phyloP scores from a whole-genome alignment of 1,140 invertebrate genomes.

The Rhizoglyphus robini region DNA sequence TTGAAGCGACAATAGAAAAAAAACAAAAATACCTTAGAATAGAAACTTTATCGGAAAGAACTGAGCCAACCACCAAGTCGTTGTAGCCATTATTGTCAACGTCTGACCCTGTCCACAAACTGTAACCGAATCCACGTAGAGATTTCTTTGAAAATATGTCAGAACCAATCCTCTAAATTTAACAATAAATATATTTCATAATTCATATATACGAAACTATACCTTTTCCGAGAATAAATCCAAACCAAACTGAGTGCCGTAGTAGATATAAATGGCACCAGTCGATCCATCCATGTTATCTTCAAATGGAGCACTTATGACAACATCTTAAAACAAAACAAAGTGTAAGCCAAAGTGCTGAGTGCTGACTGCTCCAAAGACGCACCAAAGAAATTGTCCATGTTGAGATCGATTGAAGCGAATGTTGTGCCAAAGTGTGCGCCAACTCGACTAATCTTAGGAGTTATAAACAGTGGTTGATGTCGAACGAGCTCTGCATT shows the following conservation, averaged over 20 bases:
- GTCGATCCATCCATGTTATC: neutral
- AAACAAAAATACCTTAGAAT: neutral
- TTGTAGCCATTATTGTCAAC: slow-evolving; percentile 2
- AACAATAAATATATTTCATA: too few relatives aligned
- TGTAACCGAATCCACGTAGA: slow-evolving; percentile 15
- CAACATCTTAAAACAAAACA: neutral
- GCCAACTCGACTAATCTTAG: neutral
- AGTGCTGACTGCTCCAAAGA: too few relatives aligned
- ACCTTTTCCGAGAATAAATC: neutral
- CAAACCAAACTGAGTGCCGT: neutral
- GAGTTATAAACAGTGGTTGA: neutral
- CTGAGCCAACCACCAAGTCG: neutral
- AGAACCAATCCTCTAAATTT: neutral
- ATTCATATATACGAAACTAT: too few relatives aligned
- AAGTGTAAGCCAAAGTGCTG: too few relatives aligned
- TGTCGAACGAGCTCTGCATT: neutral
- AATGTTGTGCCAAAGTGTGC: neutral
- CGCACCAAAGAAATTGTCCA: neutral
- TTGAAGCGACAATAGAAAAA: neutral
- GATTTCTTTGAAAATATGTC: neutral
- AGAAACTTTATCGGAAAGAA: neutral
- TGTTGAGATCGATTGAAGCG: slow-evolving; percentile 5
- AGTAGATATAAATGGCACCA: slow-evolving; percentile 16
- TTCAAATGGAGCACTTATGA: slow-evolving; percentile 9
- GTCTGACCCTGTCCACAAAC: slow-evolving; percentile 10